These are phyloP conservation scores for Melanchra persicariae DNA, from an alignment of 2,888 invertebrate species.

Conservation along the genomic window DNA sequence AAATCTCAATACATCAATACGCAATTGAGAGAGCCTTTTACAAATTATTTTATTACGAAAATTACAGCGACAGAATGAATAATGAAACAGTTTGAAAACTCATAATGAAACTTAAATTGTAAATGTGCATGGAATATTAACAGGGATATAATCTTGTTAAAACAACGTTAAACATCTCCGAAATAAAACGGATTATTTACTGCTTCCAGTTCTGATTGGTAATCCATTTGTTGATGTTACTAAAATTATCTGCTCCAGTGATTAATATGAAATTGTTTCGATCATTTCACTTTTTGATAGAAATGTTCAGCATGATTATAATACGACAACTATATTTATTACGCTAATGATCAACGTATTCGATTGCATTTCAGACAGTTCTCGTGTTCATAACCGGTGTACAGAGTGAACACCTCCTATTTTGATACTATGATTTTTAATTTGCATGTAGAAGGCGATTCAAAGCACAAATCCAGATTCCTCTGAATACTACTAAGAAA, in stretches of 20 bases:
- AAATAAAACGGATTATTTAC: background rate
- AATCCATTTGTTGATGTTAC: background rate
- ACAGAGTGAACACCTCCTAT: too few relatives aligned
- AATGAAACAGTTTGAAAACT: conserved; percentile 1
- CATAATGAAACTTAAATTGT: background rate
- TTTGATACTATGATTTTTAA: too few relatives aligned
- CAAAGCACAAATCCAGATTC: too few relatives aligned
- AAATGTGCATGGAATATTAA: background rate
- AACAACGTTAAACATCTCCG: background rate
- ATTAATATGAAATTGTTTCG: background rate
- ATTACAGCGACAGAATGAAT: background rate
- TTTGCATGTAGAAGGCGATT: too few relatives aligned
- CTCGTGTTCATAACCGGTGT: too few relatives aligned
- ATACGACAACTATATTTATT: too few relatives aligned
- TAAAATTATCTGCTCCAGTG: background rate
- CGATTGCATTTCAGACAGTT: background rate
- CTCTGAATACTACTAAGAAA: too few relatives aligned
- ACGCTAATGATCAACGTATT: background rate
- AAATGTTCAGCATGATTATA: too few relatives aligned
- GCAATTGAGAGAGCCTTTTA: background rate
- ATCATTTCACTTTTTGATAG: background rate
- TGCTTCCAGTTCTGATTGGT: background rate
- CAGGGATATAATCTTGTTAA: background rate
- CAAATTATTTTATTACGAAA: conserved; percentile 4
- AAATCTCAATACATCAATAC: conserved; percentile 18